A percentile compares a stretch with the other conserved stretches of the same genome.
Conservation (phyloP, 2,888 invertebrate species). For the Eupithecia centaureata region DNA sequence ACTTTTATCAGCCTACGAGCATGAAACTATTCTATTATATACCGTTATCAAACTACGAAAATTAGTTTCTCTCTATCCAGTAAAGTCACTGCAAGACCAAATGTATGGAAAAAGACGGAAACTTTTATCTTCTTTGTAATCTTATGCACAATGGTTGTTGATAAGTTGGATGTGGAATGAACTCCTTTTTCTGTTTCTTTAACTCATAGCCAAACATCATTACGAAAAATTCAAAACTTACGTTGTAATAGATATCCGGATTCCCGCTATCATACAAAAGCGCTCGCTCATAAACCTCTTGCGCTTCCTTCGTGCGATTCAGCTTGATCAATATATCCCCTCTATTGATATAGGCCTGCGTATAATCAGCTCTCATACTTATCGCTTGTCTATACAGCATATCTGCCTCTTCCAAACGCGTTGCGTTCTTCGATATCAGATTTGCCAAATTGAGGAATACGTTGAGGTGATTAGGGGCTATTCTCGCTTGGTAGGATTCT, state of each 20-base stretch:
- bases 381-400: constrained; percentile 97
- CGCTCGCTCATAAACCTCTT: constrained; percentile 96
- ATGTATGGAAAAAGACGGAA: no score
- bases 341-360: constrained; percentile 98
- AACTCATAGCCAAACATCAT: background rate
- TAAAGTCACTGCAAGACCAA: no score
- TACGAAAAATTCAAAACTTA: constrained; percentile 76
- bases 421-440: constrained; percentile 95
- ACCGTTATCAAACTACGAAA: no score
- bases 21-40: no score
- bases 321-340: constrained; percentile 98
- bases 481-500: constrained; percentile 96
- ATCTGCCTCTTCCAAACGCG: constrained; percentile 96
- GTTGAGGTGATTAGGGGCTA: constrained; percentile 97
- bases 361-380: constrained; percentile 98
- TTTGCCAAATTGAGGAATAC: constrained; percentile 98
- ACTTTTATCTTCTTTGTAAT: no score
- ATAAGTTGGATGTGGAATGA: no score
- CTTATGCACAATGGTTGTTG: no score
- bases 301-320: constrained; percentile 96
- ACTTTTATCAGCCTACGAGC: no score
- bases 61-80: no score
- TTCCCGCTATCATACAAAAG: constrained; percentile 96
- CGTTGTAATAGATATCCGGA: constrained; percentile 97
- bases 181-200: no score